Evolutionary conservation across 2,113 vertebrate genomes (phyloP).

Genomic region (Atlantisia rogersi): DNA sequence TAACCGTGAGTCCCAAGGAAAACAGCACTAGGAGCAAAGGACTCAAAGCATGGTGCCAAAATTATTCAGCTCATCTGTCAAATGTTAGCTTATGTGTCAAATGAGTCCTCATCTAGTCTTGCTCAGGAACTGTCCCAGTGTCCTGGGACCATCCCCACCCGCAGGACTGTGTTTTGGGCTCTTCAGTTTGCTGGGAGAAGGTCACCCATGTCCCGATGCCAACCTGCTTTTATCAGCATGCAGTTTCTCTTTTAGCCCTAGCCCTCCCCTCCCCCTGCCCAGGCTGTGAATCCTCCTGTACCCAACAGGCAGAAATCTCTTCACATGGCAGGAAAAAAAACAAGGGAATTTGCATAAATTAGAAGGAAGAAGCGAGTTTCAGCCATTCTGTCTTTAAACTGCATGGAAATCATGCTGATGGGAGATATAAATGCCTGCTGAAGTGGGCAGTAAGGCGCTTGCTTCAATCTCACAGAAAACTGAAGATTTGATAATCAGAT

Average conservation of each 20-base stretch:
- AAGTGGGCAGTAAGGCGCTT: not conserved
- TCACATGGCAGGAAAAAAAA: not conserved
- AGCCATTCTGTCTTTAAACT: constrained; percentile 14
- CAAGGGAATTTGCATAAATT: constrained; percentile 65
- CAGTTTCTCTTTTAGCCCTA: not conserved
- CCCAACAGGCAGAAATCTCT: constrained; percentile 45
- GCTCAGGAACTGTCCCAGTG: not conserved
- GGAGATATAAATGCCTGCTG: not conserved
- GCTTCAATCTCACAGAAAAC: not conserved
- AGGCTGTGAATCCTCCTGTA: not conserved
- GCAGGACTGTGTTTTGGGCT: not conserved
- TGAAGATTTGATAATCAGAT: constrained; percentile 33
- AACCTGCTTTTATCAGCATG: not conserved
- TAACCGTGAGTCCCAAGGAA: not conserved
- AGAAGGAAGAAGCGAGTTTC: not conserved
- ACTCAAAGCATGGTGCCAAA: not conserved
- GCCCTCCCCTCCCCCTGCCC: not conserved
- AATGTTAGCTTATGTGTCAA: not conserved
- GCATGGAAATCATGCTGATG: not conserved
- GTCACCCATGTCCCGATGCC: not conserved
- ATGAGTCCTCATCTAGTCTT: not conserved
- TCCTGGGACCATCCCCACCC: not conserved
- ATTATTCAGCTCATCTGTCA: not conserved
- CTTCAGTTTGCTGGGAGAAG: not conserved
- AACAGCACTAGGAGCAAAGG: not conserved